Evolutionary conservation across 2,113 vertebrate genomes (phyloP).

Genomic region (Brachyistius frenatus): DNA sequence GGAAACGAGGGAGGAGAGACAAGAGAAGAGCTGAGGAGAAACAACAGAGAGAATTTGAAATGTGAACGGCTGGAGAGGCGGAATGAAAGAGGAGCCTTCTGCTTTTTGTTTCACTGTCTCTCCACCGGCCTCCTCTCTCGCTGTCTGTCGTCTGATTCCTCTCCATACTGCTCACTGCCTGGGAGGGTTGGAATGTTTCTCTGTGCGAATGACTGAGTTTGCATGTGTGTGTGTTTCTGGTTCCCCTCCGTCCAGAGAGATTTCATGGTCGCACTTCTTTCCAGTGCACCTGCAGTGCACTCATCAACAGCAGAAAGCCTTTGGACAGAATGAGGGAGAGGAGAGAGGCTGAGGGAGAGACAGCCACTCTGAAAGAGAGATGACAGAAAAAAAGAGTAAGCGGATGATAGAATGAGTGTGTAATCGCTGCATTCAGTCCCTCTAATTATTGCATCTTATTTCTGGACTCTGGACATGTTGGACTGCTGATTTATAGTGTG

Average conservation of each 20-base stretch:
- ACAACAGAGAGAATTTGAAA: slow-evolving; percentile 75
- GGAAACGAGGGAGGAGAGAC: slow-evolving; percentile 70
- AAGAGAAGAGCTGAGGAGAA: slow-evolving; percentile 46
- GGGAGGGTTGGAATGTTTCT: slow-evolving; percentile 69
- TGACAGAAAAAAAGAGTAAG: slow-evolving; percentile 62
- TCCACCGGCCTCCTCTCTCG: slow-evolving; percentile 38
- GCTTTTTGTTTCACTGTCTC: slow-evolving; percentile 65
- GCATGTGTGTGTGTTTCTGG: slow-evolving; percentile 28
- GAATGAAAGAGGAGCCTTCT: slow-evolving; percentile 71
- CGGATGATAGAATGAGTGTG: slow-evolving; percentile 62
- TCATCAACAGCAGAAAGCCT: slow-evolving; percentile 59
- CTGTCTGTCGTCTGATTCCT: slow-evolving; percentile 41
- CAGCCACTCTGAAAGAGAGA: slow-evolving; percentile 55
- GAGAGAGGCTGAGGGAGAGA: slow-evolving; percentile 33
- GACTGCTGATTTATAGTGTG: slow-evolving; percentile 61
- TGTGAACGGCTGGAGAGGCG: slow-evolving; percentile 68
- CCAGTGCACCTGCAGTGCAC: slow-evolving; percentile 78
- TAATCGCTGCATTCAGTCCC: slow-evolving; percentile 72
- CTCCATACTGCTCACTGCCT: slow-evolving; percentile 53
- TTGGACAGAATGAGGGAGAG: slow-evolving; percentile 55
- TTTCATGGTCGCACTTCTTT: slow-evolving; percentile 75
- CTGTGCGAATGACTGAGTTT: slow-evolving; percentile 26
- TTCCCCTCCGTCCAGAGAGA: slow-evolving; percentile 66
- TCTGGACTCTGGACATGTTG: slow-evolving; percentile 70
- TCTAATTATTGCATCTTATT: slow-evolving; percentile 76